phyloP scores from a whole-genome alignment of 2,888 invertebrate genomes.

The Myopa tessellatipennis region DNA sequence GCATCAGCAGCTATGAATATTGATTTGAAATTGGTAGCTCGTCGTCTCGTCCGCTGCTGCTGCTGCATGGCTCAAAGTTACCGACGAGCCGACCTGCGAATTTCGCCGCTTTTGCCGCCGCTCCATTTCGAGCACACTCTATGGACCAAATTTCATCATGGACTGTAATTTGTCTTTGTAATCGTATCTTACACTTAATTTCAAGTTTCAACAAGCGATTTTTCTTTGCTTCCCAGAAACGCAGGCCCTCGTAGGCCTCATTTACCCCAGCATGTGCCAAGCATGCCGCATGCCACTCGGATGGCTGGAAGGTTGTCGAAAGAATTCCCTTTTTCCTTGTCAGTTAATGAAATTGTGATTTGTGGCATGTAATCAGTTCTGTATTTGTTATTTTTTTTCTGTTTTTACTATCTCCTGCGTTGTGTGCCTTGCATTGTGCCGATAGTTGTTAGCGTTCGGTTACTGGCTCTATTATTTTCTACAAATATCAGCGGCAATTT shows the following conservation, averaged over 20 bases:
- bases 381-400: constrained; percentile 7
- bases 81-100: constrained; percentile 1
- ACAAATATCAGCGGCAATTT: constrained; percentile 31
- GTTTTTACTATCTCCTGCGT: neutral
- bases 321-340: constrained; percentile 14
- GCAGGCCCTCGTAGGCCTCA: constrained; percentile 2
- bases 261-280: neutral
- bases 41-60: neutral
- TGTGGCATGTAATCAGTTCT: constrained; percentile 42
- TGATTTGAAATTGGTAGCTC: constrained; percentile 35
- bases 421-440: constrained; percentile 16
- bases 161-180: constrained; percentile 51
- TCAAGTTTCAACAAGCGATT: constrained; percentile 45
- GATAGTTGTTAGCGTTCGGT: constrained; percentile 28
- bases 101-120: neutral
- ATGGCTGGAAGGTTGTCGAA: constrained; percentile 7
- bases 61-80: constrained; percentile 9
- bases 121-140: neutral
- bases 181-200: constrained; percentile 52
- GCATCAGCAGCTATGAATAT: constrained; percentile 33
- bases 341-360: constrained; percentile 40
- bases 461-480: constrained; percentile 36
- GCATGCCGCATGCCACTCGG: neutral
- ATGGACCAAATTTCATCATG: constrained; percentile 29
- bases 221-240: constrained; percentile 43